These are phyloP conservation scores for Acipenser oxyrinchus DNA, from an alignment of 2,797 vertebrate species.

Conservation along the genomic window DNA sequence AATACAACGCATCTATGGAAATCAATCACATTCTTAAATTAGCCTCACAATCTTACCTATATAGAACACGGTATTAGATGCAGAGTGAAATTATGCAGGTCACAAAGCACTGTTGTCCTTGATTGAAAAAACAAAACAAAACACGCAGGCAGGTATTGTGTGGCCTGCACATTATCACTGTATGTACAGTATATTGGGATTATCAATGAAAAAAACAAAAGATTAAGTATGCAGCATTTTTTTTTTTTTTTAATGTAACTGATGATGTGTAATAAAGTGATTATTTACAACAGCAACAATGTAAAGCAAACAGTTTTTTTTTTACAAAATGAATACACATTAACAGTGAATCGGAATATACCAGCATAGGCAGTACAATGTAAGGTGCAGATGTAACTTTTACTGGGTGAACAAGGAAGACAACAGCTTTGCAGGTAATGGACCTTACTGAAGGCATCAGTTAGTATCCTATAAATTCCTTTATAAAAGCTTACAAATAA, in stretches of 20 bases:
- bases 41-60: too few relatives aligned
- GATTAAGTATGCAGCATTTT: background rate
- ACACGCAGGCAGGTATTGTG: too few relatives aligned
- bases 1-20: too few relatives aligned
- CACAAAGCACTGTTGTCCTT: background rate
- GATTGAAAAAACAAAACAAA: too few relatives aligned
- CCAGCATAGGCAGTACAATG: background rate
- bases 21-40: too few relatives aligned
- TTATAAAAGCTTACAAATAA: too few relatives aligned
- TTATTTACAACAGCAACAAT: constrained; percentile 55
- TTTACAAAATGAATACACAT: background rate
- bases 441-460: background rate
- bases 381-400: constrained; percentile 16
- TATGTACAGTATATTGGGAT: background rate
- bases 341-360: background rate
- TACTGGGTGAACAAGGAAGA: constrained; percentile 1
- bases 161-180: too few relatives aligned
- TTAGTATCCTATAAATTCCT: background rate
- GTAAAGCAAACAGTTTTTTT: constrained; percentile 49
- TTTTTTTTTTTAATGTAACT: constrained; percentile 16
- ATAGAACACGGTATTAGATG: background rate
- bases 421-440: background rate
- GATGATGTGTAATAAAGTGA: constrained; percentile 41
- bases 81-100: background rate
- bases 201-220: background rate